These are phyloP conservation scores for Capitulum mitella DNA, from an alignment of 2,888 invertebrate genomes.

Conservation along the genomic window DNA sequence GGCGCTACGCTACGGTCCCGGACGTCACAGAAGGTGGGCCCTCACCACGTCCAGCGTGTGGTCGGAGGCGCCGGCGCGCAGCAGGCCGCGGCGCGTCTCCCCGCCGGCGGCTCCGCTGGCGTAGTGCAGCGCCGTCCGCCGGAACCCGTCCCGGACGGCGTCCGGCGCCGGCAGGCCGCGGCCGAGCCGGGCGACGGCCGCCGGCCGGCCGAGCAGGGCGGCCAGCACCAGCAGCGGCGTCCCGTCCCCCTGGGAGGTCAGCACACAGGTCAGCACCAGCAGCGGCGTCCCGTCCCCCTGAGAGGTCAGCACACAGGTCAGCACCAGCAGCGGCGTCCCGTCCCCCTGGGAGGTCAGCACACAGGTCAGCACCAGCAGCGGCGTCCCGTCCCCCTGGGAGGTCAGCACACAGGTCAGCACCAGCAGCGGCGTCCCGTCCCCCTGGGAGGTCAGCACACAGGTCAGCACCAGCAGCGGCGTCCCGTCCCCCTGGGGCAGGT, in stretches of 20 bases:
- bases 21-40: too few relatives aligned
- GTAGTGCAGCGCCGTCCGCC: conserved; percentile 37
- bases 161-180: conserved; percentile 26
- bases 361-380: too few relatives aligned
- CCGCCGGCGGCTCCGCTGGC: conserved; percentile 29
- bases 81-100: conserved; percentile 2
- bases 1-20: too few relatives aligned
- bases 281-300: too few relatives aligned
- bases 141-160: conserved; percentile 33
- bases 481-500: background rate
- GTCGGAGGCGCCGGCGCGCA: conserved; percentile 37
- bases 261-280: conserved; percentile 29
- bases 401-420: too few relatives aligned
- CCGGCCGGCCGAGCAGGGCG: conserved; percentile 19
- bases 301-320: too few relatives aligned
- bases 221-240: conserved; percentile 35
- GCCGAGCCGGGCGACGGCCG: background rate
- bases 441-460: too few relatives aligned
- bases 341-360: too few relatives aligned
- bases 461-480: background rate
- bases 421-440: too few relatives aligned
- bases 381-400: too few relatives aligned
- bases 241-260: conserved; percentile 34
- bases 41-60: conserved; percentile 37
- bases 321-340: too few relatives aligned